phyloP scores from a whole-genome alignment of 2,113 vertebrate genomes.

The Brachyistius frenatus region DNA sequence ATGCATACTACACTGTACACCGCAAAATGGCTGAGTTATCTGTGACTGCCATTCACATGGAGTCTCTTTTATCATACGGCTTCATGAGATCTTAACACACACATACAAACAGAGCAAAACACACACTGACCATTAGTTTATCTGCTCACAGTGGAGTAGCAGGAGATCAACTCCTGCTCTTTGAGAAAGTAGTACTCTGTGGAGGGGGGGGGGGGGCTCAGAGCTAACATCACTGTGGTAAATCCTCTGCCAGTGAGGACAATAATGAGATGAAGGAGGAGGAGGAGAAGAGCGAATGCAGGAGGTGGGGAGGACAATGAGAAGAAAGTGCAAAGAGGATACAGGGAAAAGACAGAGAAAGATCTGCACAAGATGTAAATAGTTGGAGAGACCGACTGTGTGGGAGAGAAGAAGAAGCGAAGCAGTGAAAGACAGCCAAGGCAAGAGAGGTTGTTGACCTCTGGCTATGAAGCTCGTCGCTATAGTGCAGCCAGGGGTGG shows the following conservation, averaged over 20 bases:
- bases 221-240: constrained; percentile 55
- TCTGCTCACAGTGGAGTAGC: constrained; percentile 24
- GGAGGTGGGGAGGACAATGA: neutral
- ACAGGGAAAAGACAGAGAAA: constrained; percentile 1
- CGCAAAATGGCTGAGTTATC: constrained; percentile 50
- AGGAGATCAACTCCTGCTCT: constrained; percentile 43
- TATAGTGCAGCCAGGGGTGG: constrained; percentile 50
- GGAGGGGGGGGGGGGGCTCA: constrained; percentile 24
- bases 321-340: constrained; percentile 8
- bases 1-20: constrained; percentile 9
- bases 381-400: constrained; percentile 28
- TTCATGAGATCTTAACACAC: constrained; percentile 5
- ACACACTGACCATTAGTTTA: constrained; percentile 32
- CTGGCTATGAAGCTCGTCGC: constrained; percentile 64
- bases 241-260: constrained; percentile 42
- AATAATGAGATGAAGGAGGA: constrained; percentile 41
- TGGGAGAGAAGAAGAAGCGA: constrained; percentile 53
- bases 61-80: constrained; percentile 11
- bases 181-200: constrained; percentile 29
- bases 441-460: constrained; percentile 74
- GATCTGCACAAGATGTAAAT: constrained; percentile 30
- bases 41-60: constrained; percentile 17
- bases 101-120: neutral
- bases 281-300: constrained; percentile 14
- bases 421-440: constrained; percentile 55